Conservation (phyloP, 64 coral and sea anemone species). For the Platygyra sinensis region DNA sequence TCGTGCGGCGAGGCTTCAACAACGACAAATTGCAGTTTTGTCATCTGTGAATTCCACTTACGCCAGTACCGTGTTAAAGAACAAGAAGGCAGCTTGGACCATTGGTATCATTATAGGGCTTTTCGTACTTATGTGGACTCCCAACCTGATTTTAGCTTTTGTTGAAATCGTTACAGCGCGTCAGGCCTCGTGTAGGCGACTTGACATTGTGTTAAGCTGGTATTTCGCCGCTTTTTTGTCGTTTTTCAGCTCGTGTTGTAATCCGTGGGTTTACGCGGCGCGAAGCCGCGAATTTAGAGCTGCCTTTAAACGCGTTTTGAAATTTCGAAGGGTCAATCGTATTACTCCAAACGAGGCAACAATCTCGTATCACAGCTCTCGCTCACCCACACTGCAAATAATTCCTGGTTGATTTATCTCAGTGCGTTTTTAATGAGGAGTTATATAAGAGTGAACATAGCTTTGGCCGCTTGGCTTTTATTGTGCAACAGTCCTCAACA, state of each 20-base stretch:
- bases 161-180: not conserved
- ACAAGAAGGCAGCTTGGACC: constrained; percentile 51
- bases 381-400: too few relatives aligned
- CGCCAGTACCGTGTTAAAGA: constrained; percentile 23
- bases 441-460: too few relatives aligned
- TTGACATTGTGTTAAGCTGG: constrained; percentile 8
- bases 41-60: not conserved
- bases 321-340: not conserved
- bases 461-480: too few relatives aligned
- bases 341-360: not conserved
- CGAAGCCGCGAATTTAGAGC: constrained; percentile 41
- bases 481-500: too few relatives aligned
- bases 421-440: too few relatives aligned
- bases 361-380: too few relatives aligned
- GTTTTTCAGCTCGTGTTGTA: constrained; percentile 26
- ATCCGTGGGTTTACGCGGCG: constrained; percentile 60
- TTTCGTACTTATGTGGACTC: constrained; percentile 38
- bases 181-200: not conserved
- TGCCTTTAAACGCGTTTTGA: constrained; percentile 39
- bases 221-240: constrained; percentile 19
- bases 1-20: constrained; percentile 46
- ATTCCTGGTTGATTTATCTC: too few relatives aligned
- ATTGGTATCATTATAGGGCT: constrained; percentile 47
- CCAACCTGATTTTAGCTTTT: constrained; percentile 14
- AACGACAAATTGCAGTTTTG: constrained; percentile 31